Evolutionary conservation across 2,797 vertebrate species (phyloP), one percentile per base, ranked within the genome.

Genomic region (Xerus rutilus): DNA sequence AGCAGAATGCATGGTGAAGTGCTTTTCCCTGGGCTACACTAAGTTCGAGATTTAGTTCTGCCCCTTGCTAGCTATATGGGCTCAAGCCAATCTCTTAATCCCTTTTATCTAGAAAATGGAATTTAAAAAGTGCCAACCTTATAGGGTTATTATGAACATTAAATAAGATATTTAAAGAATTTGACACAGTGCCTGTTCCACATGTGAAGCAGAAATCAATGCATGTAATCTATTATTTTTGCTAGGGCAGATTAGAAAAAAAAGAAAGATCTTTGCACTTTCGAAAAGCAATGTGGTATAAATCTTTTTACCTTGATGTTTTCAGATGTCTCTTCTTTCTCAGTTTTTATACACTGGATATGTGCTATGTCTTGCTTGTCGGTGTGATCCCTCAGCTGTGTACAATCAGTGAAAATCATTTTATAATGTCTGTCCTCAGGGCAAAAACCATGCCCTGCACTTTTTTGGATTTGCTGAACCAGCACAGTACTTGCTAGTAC

Each of bases 221-320:
- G 67, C 35, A 39, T 78, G 45, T 88, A 92, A 92, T 94, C 82
- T 96, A 74, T 97, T 97, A 84, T 93, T 94, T 96, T 92, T 93
- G 73, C 81, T 67, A 86, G 49, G 21, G 62, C 91, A 5, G 39
- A 94, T 93, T 72, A 91, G 86, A 67, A 89, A 86, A 59, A 88
- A 83, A 49, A 91, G 59, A 83, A 65, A 82, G 10, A 3, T 73
- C 67, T 96, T 84, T 67, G 32, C 25, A 62, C 62, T 87, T 96
- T 73, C 77, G 21, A 70, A 54, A 74, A 78, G 4, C 52, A 67
- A 49, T n/a, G 5, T 18, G 4, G 64, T 67, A 32, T 64, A 43
- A n/a, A 5, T 90, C 54, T 74, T 89, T 79, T 91, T 94, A 84
- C 72, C 69, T 91, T 89, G 78, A 89, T 91, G 76, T 93, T 82